Base-by-base conservation (phyloP, 2,113 vertebrate species). In the Puffinus mauretanicus region DNA sequence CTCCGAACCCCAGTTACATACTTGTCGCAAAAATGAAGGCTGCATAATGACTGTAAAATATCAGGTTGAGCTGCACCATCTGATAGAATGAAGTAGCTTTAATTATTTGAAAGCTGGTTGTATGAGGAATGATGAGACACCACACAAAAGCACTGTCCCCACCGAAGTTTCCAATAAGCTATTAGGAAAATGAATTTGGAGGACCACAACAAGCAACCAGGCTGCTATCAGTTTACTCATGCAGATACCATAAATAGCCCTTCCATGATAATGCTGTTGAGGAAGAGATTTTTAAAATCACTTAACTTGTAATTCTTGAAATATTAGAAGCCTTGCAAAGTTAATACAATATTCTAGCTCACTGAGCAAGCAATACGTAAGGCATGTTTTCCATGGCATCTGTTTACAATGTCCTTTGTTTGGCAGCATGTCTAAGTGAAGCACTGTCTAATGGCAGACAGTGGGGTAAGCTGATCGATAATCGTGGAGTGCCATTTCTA, bases 261-360 rank as follows among this genome's bases (percentile, higher is more conserved):
- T 96, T 93, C 81, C 73, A 73, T 52, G 84, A 89, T 95, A 90
- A 94, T 46, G 71, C 62, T 86, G 81, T 96, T 67, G 61, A 90
- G 79, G 2, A 0, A 94, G 72, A 90, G 62, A 88, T 95, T 95
- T 96, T 96, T 90, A 75, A 96, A 97, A 96, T 94, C 88, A 94
- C 90, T 96, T 94, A 96, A 94, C 95, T 95, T 82, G 81, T 94
- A 97, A 97, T 94, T 95, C 91, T 79, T 97, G 93, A 96, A 96
- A 95, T 96, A 96, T 95, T 76, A 94, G 91, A 96, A 93, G 92
- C 92, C 93, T 96, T 95, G 77, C 94, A 91, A 96, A 95, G 95
- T 72, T 92, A 97, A 97, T 94, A 88, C 91, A 96, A 97, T 96
- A 96, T 94, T 94, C 90, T 88, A 95, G 94, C 90, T 97, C 82